These are phyloP conservation scores for Caradrina kadenii DNA, from an alignment of 2,888 invertebrate species.

Conservation along the genomic window DNA sequence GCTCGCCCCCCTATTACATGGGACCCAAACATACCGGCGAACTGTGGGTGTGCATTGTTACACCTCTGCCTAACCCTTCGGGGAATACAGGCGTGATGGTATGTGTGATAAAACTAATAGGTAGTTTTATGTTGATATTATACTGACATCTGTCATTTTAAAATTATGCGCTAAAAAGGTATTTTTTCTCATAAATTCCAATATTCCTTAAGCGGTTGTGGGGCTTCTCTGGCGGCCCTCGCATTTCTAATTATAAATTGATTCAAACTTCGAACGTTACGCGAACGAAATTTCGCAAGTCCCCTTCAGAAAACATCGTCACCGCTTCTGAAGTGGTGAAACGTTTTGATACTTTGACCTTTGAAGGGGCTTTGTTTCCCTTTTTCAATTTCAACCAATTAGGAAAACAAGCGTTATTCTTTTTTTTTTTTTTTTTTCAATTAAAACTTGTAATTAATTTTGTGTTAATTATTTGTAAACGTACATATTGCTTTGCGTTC, in stretches of 20 bases:
- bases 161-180: not conserved
- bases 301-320: slow-evolving; percentile 16
- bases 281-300: not conserved
- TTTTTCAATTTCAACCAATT: slow-evolving; percentile 21
- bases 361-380: slow-evolving; percentile 23
- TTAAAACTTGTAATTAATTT: not conserved
- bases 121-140: too few relatives aligned
- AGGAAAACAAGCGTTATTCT: not conserved
- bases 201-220: not conserved
- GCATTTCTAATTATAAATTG: slow-evolving; percentile 24
- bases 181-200: too few relatives aligned
- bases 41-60: too few relatives aligned
- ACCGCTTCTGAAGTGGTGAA: slow-evolving; percentile 7
- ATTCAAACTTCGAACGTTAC: slow-evolving; percentile 15
- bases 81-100: too few relatives aligned
- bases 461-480: not conserved
- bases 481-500: not conserved
- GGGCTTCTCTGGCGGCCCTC: not conserved
- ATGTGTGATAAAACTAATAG: too few relatives aligned
- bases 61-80: too few relatives aligned
- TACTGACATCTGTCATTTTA: not conserved
- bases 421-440: too few relatives aligned
- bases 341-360: slow-evolving; percentile 41
- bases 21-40: too few relatives aligned
- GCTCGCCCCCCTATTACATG: too few relatives aligned